Base-by-base conservation (phyloP, 2,797 vertebrate genomes). In the Clarias pachynema region DNA sequence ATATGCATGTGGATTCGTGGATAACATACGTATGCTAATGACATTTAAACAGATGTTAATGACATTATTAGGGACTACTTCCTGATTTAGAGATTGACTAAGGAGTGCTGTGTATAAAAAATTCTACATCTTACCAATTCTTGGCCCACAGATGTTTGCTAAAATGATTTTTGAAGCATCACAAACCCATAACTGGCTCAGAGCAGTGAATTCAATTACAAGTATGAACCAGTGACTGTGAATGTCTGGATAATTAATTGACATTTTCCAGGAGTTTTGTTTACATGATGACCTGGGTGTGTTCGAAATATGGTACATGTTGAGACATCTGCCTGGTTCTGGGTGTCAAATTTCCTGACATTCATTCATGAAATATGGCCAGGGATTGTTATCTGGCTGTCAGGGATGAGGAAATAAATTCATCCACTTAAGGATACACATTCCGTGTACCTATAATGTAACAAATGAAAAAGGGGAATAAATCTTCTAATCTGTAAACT, bases 341-440 rank as follows among this genome's bases (percentile, higher is more conserved):
- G 49, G 31, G 72, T 80, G 88, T 89, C 72, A 57, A 57, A 84
- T 88, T 81, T 86, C 85, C 82, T 73, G 63, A 53, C 75, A 84
- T 85, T 86, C 66, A 44, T 56, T 68, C 73, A 56, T 53, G 75
- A 82, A 49, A 87, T 83, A 77, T 72, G 57, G 77, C 59, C 86
- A 84, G 79, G 81, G 29, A 44, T 81, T 79, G 66, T 77, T 77
- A 31, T 37, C 37, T 74, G 59, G 22, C 68, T 18, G 63, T 53
- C 53, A 62, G n/a, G 2, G 31, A 62, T n/a, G 29, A 37, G 22
- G 20, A 24, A 62, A 78, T 37, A 37, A 20, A 78, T 60, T 62
- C 20, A 60, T 37, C 12, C 2, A 60, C 18, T 59, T 24, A 57
- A 57, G 26, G 26, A 77, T 59, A 4, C 8, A 31, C 18, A 59